Evolutionary conservation across 2,888 invertebrate genomes (phyloP), one percentile per base, ranked within the genome.

Genomic region (Cheilosia scutellata): DNA sequence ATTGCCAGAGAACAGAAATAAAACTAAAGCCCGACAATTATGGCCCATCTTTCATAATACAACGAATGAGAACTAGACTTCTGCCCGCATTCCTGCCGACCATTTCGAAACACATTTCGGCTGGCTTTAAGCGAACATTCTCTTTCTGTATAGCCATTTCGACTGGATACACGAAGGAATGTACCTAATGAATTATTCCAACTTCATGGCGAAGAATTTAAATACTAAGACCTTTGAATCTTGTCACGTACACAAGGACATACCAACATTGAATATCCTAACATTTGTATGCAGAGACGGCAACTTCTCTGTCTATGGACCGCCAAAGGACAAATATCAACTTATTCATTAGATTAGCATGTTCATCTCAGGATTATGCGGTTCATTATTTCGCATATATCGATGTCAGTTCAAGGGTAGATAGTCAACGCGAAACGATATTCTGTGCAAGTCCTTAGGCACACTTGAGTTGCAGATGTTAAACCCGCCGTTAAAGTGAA

Each of bases 321-420:
- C 27, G 27, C 51, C 27, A 27, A 51, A 27, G 51, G 51, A 11
- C 27, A 51, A 13, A 5, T 4, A 51, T 11, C 2, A 47, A 47
- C 47, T 47, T 47, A 9, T 47, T 47, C 47, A 20, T 47, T 47
- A 20, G 51, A 51, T 51, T 51, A 51, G 29, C 13, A 27, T 29
- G 27, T 29, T 51, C 13, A 51, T 51, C 51, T 51, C 4, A 25
- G 13, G 27, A 51, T 51, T 51, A 51, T 51, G 13, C 51, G 51
- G 25, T 27, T 27, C 51, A 51, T 51, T 27, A 47, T 20, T 4
- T 51, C 27, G 4, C 37, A 51, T 5, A 51, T 51, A 51, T 51
- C 13, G 51, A 51, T 51, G 29, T 13, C 51, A 27, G 5, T 51
- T 29, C 27, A 11, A 27, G 51, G 27, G 4, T 27, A 13, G 4